Percentiles rank a stretch among this genome's conserved stretches.
Conservation (phyloP, 2,888 invertebrate species). For the Cantharis lateralis region DNA sequence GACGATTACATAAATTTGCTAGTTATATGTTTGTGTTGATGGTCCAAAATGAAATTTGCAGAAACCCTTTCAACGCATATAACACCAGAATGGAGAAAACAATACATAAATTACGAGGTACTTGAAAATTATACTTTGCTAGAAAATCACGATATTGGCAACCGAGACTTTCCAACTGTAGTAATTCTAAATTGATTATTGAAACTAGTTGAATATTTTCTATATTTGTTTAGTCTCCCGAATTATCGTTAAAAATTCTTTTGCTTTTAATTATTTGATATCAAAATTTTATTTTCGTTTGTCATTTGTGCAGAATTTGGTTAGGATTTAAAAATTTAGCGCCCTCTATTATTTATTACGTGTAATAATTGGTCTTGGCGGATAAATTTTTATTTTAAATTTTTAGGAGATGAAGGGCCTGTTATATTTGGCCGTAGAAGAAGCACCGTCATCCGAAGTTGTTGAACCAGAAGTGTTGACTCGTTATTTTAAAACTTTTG, state of each 20-base stretch:
- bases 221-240: neutral
- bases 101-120: constrained; percentile 78
- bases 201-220: neutral
- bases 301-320: neutral
- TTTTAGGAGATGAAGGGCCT: constrained; percentile 80
- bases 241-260: neutral
- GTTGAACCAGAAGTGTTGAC: constrained; percentile 71
- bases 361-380: neutral
- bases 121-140: neutral
- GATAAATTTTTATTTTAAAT: constrained; percentile 4
- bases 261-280: neutral
- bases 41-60: constrained; percentile 79
- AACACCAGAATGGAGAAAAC: constrained; percentile 92
- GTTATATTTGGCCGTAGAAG: constrained; percentile 78
- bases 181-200: neutral
- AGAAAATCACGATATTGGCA: neutral
- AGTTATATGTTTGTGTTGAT: neutral
- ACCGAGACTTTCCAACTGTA: neutral
- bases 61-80: constrained; percentile 87
- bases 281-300: neutral
- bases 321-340: neutral
- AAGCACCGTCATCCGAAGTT: constrained; percentile 76
- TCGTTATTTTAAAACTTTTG: constrained; percentile 78
- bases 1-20: neutral
- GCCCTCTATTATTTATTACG: neutral